Base-by-base conservation (phyloP, 2,113 vertebrate species). In the Pygoscelis antarcticus region DNA sequence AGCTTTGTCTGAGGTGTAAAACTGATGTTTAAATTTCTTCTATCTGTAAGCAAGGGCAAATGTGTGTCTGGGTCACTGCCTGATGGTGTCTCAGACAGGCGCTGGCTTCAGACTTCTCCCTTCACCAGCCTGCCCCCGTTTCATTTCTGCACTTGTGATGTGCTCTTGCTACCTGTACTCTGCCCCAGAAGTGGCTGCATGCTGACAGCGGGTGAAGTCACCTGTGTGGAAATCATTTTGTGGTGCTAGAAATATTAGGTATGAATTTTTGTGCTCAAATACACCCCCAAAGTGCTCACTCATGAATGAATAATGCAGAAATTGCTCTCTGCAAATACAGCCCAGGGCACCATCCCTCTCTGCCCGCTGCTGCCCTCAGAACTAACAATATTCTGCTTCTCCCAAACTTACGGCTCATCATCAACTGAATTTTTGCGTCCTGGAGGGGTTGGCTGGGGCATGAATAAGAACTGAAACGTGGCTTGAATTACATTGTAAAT, bases 281-380 rank as follows among this genome's bases (percentile, higher is more conserved):
- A 70, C 75, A 69, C 30, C 44, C 42, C 49, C 23, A 25, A 91
- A 79, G 54, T 44, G 8, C 72, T 95, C 86, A 34, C 32, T 93
- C 29, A 13, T 27, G 36, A 76, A 96, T 82, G 66, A 94, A 77
- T 91, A 95, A 94, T 62, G 49, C 60, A 96, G 70, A 91, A 84
- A 76, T 87, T 69, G 32, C 66, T 93, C 66, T 91, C 49, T 54
- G 72, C 32, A 83, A 77, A 80, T 44, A 61, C n/a, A 96, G 78
- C 75, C 47, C 64, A 55, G 60, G 60, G 84, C 71, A 86, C 27
- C 42, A 66, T 88, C 17, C 20, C 20, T 86, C 84, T 77, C 81
- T 87, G 36, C 78, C 46, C 2, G 3, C 32, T 82, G 52, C 65
- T 78, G 44, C 92, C 70, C 58, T 58, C 80, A 85, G 32, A 81